Evolutionary conservation across 2,888 invertebrate genomes (phyloP), one percentile per base, ranked within the genome.

Genomic region (Amiota communis): DNA sequence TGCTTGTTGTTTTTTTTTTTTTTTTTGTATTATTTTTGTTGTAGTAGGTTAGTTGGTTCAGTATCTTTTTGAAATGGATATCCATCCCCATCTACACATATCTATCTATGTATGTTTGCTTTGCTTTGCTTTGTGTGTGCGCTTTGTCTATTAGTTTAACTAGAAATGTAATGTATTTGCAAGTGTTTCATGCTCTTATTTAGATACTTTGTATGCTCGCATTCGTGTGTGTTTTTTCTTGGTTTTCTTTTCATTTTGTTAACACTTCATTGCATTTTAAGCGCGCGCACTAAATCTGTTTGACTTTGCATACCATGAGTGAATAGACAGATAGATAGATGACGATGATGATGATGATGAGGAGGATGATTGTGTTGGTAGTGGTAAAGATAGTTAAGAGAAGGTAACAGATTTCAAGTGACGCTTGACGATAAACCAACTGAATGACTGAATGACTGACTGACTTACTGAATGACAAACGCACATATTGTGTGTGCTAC

Each of bases 61-160:
- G 53, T 53, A n/a, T 53, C n/a, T 53, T 53, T 53, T 53, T 51
- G 67, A 47, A 68, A 68, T 68, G 36, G 67, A 68, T 68, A 68
- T 36, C 36, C 36, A 36, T 36, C 36, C 48, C 4, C 17, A n/a
- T 11, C 12, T 10, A n/a, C n/a, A n/a, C n/a, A n/a, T n/a, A 11
- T 63, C 6, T 9, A 23, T 46, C 8, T 46, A 61, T 23, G 13
- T 61, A 23, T 2, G 2, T 36, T 36, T 36, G 36, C 36, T 36
- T 36, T 36, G 36, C 2, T 36, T 36, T 36, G 36, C 36, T 36
- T 36, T 36, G 36, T 36, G 36, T 6, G 6, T 36, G 8, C 36
- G 36, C 36, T 36, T 36, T 36, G 36, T 36, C 36, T 36, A 2
- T 36, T 36, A 36, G 36, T 36, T 36, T 36, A 36, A 36, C 36